Evolutionary conservation across 2,797 vertebrate species (phyloP).

Genomic region (Prunella strophiata): DNA sequence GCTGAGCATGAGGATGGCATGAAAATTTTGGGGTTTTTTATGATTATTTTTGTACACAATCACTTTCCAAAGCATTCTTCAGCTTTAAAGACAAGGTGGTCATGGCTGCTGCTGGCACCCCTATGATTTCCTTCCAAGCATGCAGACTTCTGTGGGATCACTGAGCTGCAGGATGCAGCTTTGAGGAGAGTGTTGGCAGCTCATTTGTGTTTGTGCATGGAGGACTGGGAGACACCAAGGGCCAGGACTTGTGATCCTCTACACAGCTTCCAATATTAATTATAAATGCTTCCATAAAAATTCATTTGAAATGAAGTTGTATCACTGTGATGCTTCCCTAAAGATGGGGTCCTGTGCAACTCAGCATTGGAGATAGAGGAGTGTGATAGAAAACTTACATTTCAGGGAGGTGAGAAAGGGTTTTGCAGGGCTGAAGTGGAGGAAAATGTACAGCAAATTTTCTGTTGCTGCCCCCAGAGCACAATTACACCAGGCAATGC

Average conservation of each 20-base stretch:
- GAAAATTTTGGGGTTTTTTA: fast-evolving
- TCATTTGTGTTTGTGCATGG: neutral
- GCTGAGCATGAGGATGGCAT: neutral
- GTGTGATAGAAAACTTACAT: neutral
- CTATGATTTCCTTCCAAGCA: neutral
- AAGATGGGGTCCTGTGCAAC: neutral
- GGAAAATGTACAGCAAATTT: neutral
- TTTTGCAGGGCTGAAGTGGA: neutral
- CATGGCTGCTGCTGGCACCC: neutral
- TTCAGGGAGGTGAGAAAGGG: neutral
- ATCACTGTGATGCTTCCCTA: neutral
- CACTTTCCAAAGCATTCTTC: neutral
- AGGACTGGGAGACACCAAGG: neutral
- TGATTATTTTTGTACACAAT: neutral
- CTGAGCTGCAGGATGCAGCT: neutral
- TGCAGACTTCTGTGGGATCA: neutral
- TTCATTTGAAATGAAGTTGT: neutral
- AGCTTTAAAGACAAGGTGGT: neutral
- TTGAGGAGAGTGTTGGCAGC: neutral
- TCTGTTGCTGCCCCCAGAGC: neutral
- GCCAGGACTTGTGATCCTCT: neutral
- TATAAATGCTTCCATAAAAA: neutral
- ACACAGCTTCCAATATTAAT: neutral
- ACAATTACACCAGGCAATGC: neutral
- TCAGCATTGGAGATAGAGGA: neutral